These are phyloP conservation scores for Coracias cyanogaster DNA, from an alignment of 2,797 vertebrate species.

Conservation along the genomic window DNA sequence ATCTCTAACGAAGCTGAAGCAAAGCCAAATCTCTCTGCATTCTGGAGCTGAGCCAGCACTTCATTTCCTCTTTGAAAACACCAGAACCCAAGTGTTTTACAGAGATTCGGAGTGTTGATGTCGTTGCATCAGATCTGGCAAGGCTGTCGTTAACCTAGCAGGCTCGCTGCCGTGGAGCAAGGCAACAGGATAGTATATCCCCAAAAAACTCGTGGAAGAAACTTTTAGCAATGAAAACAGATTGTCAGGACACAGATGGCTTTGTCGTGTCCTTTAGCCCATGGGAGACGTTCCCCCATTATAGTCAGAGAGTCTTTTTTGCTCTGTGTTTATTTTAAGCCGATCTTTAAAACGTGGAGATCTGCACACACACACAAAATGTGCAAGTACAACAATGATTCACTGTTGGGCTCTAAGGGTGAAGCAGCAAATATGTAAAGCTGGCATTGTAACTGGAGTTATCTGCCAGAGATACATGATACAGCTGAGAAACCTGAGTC, in stretches of 20 bases:
- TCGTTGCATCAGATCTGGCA: neutral
- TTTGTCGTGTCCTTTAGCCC: neutral
- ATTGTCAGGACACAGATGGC: neutral
- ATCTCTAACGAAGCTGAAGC: neutral
- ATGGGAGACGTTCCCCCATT: neutral
- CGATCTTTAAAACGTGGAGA: neutral
- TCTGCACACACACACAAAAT: neutral
- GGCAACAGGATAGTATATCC: neutral
- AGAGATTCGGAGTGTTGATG: neutral
- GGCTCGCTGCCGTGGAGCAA: neutral
- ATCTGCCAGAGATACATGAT: neutral
- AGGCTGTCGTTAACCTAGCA: neutral
- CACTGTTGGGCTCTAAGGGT: neutral
- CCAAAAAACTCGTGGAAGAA: neutral
- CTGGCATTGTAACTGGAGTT: slow-evolving; percentile 22
- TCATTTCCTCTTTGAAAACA: slow-evolving; percentile 15
- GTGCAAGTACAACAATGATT: slow-evolving; percentile 38
- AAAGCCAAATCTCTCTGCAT: neutral
- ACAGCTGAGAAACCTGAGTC: slow-evolving; percentile 18
- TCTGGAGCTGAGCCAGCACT: slow-evolving; percentile 1
- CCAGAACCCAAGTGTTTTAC: neutral
- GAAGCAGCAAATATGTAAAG: slow-evolving; percentile 27
- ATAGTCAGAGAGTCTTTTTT: neutral
- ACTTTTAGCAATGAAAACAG: neutral
- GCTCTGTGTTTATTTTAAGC: slow-evolving; percentile 1